These are phyloP conservation scores for Oncorhynchus clarkii DNA, from an alignment of 2,113 vertebrate species.

Conservation along the genomic window DNA sequence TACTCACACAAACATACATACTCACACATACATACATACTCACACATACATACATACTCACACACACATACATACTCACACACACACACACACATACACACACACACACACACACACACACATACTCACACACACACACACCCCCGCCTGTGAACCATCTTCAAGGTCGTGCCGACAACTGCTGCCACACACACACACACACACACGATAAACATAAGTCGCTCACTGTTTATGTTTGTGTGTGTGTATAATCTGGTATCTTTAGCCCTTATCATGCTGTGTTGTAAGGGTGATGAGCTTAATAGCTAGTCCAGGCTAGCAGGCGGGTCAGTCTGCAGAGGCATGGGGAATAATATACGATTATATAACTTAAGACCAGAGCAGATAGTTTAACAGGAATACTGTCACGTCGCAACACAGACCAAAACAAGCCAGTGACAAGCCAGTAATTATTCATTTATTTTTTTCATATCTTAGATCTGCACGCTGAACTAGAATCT, in stretches of 20 bases:
- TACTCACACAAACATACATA: too few species aligned
- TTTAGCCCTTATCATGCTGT: slow-evolving; percentile 41
- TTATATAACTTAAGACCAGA: too few species aligned
- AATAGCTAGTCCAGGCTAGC: slow-evolving; percentile 40
- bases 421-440: too few species aligned
- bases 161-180: slow-evolving; percentile 30
- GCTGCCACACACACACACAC: neutral
- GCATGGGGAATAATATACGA: neutral
- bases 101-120: too few species aligned
- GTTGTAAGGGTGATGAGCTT: slow-evolving; percentile 40
- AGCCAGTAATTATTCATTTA: too few species aligned
- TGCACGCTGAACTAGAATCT: neutral
- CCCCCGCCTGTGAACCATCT: slow-evolving; percentile 29
- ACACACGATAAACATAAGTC: neutral
- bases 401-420: too few species aligned
- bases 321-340: neutral
- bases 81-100: too few species aligned
- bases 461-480: too few species aligned
- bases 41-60: too few species aligned
- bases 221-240: slow-evolving; percentile 9
- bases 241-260: slow-evolving; percentile 19
- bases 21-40: too few species aligned
- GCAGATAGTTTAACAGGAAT: too few species aligned
- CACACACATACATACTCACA: too few species aligned
- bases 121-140: neutral